Evolutionary conservation across 1,140 invertebrate genomes (phyloP).

Genomic region (Lepidurus arcticus): DNA sequence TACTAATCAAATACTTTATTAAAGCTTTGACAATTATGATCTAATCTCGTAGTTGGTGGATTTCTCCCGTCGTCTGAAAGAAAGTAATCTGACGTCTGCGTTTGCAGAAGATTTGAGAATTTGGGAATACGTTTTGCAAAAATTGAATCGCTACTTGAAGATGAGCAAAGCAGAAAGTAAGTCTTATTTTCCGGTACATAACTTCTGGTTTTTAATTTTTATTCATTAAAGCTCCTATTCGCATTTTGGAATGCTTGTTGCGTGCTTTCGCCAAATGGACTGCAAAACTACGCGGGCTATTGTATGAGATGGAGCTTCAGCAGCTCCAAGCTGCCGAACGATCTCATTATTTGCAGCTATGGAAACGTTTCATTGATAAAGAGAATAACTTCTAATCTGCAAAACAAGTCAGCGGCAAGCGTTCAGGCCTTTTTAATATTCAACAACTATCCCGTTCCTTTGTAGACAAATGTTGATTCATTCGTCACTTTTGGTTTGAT

Average conservation of each 20-base stretch:
- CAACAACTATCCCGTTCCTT: not conserved
- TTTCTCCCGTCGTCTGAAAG: not conserved
- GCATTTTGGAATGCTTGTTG: not conserved
- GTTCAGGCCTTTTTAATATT: not conserved
- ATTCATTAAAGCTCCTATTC: not conserved
- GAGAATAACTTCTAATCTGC: not conserved
- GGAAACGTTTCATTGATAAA: not conserved
- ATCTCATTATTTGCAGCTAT: not conserved
- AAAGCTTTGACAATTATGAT: not conserved
- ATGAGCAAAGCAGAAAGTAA: not conserved
- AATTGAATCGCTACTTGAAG: not conserved
- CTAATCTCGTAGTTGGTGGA: not conserved
- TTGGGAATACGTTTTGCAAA: not conserved
- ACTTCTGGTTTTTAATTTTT: not conserved
- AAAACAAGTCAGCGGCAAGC: not conserved
- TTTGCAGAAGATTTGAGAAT: not conserved
- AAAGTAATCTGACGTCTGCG: not conserved
- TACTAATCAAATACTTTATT: too few relatives aligned
- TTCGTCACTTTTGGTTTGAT: not conserved
- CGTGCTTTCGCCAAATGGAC: not conserved
- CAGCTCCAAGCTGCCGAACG: not conserved
- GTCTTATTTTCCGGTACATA: not conserved
- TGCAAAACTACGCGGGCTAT: not conserved
- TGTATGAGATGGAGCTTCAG: not conserved
- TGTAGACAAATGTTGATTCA: not conserved